Evolutionary conservation across 2,797 vertebrate genomes (phyloP).

Genomic region (Acropternis orthonyx): DNA sequence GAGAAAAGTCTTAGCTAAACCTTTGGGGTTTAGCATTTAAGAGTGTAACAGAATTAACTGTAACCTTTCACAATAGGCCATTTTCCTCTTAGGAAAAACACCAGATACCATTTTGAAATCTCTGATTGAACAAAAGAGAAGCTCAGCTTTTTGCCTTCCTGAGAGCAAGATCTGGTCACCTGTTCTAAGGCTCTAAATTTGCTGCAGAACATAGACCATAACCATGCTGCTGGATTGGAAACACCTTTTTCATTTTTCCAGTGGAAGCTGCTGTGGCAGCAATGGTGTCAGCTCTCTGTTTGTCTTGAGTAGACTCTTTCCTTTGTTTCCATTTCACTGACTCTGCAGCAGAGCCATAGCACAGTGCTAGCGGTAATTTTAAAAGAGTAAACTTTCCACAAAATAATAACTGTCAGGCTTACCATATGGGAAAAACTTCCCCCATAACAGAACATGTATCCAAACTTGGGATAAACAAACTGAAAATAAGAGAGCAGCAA

Average conservation of each 20-base stretch:
- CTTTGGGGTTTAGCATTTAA: not conserved
- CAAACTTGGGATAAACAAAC: not conserved
- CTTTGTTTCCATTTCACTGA: not conserved
- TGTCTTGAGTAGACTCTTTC: not conserved
- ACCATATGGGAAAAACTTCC: not conserved
- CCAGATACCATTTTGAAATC: not conserved
- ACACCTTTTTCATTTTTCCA: not conserved
- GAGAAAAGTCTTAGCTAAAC: not conserved
- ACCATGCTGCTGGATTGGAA: rapidly evolving
- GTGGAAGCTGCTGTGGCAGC: not conserved
- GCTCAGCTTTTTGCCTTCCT: not conserved
- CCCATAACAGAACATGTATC: not conserved
- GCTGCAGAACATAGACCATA: not conserved
- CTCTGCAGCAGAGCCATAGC: not conserved
- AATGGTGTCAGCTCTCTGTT: not conserved
- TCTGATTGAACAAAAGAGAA: not conserved
- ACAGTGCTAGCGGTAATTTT: not conserved
- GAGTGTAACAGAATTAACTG: not conserved
- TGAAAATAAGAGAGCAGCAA: not conserved
- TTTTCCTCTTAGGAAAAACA: not conserved
- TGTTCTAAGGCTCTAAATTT: not conserved
- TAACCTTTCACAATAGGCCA: not conserved
- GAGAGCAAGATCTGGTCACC: not conserved
- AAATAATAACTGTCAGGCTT: not conserved
- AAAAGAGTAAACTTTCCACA: not conserved